Percentiles rank a stretch among this genome's conserved stretches.
Evolutionary conservation across 2,888 invertebrate species (phyloP).

Genomic region (Eupeodes latifasciatus): DNA sequence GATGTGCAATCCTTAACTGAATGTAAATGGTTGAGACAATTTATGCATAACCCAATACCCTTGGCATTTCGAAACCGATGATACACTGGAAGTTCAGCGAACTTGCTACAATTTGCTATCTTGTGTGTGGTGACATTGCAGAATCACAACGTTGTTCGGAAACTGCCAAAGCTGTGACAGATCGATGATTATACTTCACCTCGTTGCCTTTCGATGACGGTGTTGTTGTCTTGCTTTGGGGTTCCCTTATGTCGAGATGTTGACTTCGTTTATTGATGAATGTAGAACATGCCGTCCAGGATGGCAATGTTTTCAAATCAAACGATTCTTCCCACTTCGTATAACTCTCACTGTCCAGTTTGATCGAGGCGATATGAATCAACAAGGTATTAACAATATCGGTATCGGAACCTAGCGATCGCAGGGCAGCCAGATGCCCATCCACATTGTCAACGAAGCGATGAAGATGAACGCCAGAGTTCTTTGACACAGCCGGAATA

Average conservation of each 20-base stretch:
- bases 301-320: neutral
- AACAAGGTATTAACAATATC: constrained; percentile 39
- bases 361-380: neutral
- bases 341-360: neutral
- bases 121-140: constrained; percentile 21
- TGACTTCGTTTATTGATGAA: no score
- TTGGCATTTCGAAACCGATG: constrained; percentile 33
- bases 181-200: neutral
- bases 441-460: constrained; percentile 48
- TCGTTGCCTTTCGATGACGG: constrained; percentile 18
- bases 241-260: no score
- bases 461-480: constrained; percentile 41
- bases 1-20: constrained; percentile 9
- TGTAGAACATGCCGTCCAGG: no score
- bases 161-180: neutral
- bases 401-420: constrained; percentile 35
- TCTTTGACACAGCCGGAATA: constrained; percentile 33
- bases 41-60: constrained; percentile 36
- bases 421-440: constrained; percentile 43
- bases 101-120: constrained; percentile 6
- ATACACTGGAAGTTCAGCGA: constrained; percentile 29
- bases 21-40: constrained; percentile 26
- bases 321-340: neutral
- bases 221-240: no score
- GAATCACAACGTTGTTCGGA: constrained; percentile 23